phyloP scores from a whole-genome alignment of 2,888 invertebrate genomes.

The Exephanes ischioxanthus region DNA sequence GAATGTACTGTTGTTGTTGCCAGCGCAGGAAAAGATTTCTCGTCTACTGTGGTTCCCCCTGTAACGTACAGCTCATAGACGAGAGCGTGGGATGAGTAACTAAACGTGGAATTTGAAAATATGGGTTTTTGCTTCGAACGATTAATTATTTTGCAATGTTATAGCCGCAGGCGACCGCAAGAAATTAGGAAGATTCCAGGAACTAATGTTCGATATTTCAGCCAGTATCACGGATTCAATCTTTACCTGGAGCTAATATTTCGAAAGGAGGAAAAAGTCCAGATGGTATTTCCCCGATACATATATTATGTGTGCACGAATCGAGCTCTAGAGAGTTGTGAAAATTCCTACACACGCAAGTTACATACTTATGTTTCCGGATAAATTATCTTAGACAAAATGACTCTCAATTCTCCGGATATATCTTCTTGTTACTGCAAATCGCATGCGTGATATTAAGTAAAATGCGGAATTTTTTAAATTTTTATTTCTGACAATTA shows the following conservation, averaged over 20 bases:
- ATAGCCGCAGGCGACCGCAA: not conserved
- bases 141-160: not conserved
- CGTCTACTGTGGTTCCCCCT: not conserved
- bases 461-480: not conserved
- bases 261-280: constrained; percentile 47
- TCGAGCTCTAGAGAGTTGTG: constrained; percentile 30
- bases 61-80: not conserved
- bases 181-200: constrained; percentile 21
- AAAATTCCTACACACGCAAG: constrained; percentile 29
- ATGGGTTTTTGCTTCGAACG: not conserved
- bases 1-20: not conserved
- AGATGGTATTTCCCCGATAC: constrained; percentile 53
- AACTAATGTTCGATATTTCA: constrained; percentile 14
- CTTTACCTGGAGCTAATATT: constrained; percentile 25
- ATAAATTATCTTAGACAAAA: constrained; percentile 7
- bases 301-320: not conserved
- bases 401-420: not conserved
- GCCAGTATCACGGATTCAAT: constrained; percentile 12
- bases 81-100: not conserved
- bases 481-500: not conserved
- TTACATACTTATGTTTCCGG: constrained; percentile 26
- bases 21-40: not conserved
- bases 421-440: not conserved
- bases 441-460: not conserved
- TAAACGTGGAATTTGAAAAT: not conserved